phyloP scores from a whole-genome alignment of 2,113 vertebrate species.

The Muscicapa adusta region DNA sequence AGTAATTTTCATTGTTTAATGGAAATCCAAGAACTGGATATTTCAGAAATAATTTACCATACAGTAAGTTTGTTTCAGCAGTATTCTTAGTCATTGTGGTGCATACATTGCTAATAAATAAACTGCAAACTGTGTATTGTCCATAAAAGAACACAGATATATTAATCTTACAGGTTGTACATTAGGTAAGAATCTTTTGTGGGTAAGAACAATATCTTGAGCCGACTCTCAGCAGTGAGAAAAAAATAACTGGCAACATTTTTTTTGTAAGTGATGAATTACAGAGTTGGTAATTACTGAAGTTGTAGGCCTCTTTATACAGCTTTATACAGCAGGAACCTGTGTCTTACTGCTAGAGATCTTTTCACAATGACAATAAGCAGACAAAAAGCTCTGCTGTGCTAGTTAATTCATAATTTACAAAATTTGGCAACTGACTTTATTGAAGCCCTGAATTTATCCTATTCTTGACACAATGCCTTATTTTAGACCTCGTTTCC shows the following conservation, averaged over 20 bases:
- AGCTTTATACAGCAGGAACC: background rate
- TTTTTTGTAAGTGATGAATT: background rate
- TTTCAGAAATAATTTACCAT: background rate
- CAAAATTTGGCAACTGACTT: background rate
- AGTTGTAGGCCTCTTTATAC: background rate
- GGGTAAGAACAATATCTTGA: background rate
- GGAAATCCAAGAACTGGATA: background rate
- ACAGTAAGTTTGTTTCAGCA: background rate
- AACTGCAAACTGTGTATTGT: background rate
- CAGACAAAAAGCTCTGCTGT: background rate
- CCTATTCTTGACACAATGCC: background rate
- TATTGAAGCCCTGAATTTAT: background rate
- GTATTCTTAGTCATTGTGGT: background rate
- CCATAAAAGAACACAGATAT: background rate
- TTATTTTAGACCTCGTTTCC: background rate
- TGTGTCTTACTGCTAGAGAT: background rate
- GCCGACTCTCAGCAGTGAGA: background rate
- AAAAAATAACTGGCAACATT: background rate
- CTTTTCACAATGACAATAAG: background rate
- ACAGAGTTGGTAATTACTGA: background rate
- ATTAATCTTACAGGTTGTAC: background rate
- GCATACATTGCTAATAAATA: background rate
- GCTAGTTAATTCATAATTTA: background rate
- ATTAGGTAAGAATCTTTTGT: background rate
- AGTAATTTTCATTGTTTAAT: conserved; percentile 34